Evolutionary conservation across 1,140 invertebrate genomes (phyloP).

Genomic region (Macrocentrus cingulum): DNA sequence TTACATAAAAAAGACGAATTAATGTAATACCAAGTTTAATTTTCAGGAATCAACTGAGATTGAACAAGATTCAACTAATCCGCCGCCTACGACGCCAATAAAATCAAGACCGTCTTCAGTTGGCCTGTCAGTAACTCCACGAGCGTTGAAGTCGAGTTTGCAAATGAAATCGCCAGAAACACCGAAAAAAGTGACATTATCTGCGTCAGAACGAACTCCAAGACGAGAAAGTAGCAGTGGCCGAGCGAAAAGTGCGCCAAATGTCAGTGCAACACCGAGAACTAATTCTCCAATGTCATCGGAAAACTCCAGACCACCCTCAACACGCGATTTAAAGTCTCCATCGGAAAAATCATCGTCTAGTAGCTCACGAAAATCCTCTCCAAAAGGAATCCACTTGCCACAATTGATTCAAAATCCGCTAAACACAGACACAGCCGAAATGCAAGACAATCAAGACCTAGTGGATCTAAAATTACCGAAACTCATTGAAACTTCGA

Average conservation of each 20-base stretch:
- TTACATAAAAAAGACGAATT: too few relatives aligned
- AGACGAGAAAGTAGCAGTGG: neutral
- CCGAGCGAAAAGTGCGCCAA: conserved; percentile 30
- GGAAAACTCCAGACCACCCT: conserved; percentile 27
- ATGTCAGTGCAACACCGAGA: conserved; percentile 21
- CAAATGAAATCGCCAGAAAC: conserved; percentile 43
- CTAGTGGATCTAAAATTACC: conserved; percentile 29
- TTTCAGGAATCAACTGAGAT: neutral
- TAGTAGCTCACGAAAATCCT: conserved; percentile 20
- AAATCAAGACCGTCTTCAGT: conserved; percentile 25
- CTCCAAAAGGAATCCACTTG: conserved; percentile 34
- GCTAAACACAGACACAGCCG: neutral
- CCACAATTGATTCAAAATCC: conserved; percentile 32
- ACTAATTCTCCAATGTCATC: conserved; percentile 4
- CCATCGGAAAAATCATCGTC: conserved; percentile 18
- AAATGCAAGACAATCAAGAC: conserved; percentile 6
- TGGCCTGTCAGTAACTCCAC: conserved; percentile 36
- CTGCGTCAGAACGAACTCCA: conserved; percentile 13
- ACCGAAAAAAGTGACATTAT: conserved; percentile 30
- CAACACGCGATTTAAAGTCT: conserved; percentile 24
- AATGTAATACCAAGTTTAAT: neutral
- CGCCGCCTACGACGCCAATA: conserved; percentile 42
- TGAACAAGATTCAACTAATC: conserved; percentile 34
- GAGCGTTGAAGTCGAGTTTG: conserved; percentile 41
- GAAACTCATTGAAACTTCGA: conserved; percentile 35